Evolutionary conservation across 2,888 invertebrate genomes (phyloP).

Genomic region (Tenthredo notha): DNA sequence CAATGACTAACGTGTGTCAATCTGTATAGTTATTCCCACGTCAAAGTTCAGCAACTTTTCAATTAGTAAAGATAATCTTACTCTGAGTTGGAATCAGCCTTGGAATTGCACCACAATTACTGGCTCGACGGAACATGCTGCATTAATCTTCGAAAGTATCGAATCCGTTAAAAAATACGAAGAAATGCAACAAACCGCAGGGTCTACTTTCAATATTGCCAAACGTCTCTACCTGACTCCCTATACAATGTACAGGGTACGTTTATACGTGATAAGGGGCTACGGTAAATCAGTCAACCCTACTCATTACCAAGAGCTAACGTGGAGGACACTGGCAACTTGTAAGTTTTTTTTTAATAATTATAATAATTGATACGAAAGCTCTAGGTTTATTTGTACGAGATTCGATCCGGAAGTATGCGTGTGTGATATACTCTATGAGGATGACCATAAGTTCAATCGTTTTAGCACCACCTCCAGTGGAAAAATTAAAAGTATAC

Average conservation of each 20-base stretch:
- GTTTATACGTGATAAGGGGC: conserved; percentile 58
- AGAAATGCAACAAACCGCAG: no score
- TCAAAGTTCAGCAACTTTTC: conserved; percentile 58
- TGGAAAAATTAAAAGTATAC: conserved; percentile 60
- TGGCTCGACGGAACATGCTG: conserved; percentile 58
- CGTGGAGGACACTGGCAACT: conserved; percentile 61
- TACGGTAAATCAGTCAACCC: conserved; percentile 31
- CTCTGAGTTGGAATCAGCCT: conserved; percentile 62
- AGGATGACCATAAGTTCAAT: neutral
- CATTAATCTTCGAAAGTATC: conserved; percentile 58
- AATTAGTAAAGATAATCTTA: conserved; percentile 34
- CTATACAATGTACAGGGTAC: conserved; percentile 57
- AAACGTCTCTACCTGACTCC: no score
- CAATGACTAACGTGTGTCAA: neutral
- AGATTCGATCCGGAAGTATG: no score
- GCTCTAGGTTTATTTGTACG: no score
- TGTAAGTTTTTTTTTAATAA: conserved; percentile 58
- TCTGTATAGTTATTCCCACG: conserved; percentile 62
- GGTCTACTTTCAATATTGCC: no score
- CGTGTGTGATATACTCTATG: neutral
- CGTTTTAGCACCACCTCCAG: conserved; percentile 62
- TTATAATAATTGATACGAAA: no score
- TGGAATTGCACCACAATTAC: conserved; percentile 64
- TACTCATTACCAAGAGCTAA: conserved; percentile 31
- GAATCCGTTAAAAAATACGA: conserved; percentile 44